Evolutionary conservation across 1,140 invertebrate genomes (phyloP).

Genomic region (Dendroctonus valens): DNA sequence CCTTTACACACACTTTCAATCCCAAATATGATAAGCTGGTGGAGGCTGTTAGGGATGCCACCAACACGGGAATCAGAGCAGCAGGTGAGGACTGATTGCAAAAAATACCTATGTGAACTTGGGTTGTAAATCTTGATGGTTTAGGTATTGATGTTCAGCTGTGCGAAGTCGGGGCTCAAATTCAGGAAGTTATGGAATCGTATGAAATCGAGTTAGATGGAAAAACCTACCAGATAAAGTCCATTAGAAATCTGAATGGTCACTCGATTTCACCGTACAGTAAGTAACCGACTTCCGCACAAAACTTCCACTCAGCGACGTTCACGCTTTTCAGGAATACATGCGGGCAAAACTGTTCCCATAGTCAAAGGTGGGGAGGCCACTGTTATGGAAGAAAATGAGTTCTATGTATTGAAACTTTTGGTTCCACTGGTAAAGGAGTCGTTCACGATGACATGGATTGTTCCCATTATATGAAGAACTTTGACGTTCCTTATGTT

Average conservation of each 20-base stretch:
- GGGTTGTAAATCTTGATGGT: not conserved
- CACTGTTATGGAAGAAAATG: slow-evolving; percentile 97
- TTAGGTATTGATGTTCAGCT: slow-evolving; percentile 94
- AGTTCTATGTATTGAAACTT: slow-evolving; percentile 99
- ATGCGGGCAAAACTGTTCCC: slow-evolving; percentile 98
- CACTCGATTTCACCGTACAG: slow-evolving; percentile 92
- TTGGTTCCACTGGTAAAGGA: slow-evolving; percentile 96
- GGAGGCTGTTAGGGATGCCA: slow-evolving; percentile 95
- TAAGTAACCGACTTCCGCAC: slow-evolving; percentile 1
- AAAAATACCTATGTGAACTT: not conserved
- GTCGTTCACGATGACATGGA: slow-evolving; percentile 99
- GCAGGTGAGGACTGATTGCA: slow-evolving; percentile 39
- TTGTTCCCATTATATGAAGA: slow-evolving; percentile 99
- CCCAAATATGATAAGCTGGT: slow-evolving; percentile 94
- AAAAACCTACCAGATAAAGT: slow-evolving; percentile 95
- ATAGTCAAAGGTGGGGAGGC: slow-evolving; percentile 99
- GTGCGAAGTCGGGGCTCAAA: slow-evolving; percentile 95
- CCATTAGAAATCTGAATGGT: slow-evolving; percentile 97
- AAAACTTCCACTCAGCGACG: no score
- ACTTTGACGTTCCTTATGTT: slow-evolving; percentile 92
- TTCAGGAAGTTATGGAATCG: slow-evolving; percentile 99
- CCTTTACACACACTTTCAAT: slow-evolving; percentile 97
- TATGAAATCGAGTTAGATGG: slow-evolving; percentile 98
- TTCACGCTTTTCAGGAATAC: slow-evolving; percentile 70
- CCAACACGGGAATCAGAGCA: slow-evolving; percentile 92